Evolutionary conservation across 2,797 vertebrate genomes (phyloP).

Genomic region (Pseudomugil gertrudae): DNA sequence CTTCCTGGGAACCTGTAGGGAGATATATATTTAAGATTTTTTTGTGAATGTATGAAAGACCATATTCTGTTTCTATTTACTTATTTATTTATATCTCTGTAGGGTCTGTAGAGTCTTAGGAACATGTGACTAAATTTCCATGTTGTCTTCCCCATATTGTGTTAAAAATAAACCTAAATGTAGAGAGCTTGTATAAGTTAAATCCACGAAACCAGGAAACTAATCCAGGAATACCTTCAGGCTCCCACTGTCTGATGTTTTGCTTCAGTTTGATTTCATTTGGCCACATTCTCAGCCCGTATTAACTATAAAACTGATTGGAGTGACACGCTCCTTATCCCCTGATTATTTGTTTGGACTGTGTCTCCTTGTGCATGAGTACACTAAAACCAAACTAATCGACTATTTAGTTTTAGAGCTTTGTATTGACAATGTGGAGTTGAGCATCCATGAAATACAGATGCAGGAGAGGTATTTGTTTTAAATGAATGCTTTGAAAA

Average conservation of each 20-base stretch:
- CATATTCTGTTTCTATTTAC: too few relatives aligned
- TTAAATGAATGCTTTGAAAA: slow-evolving; percentile 16
- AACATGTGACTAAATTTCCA: slow-evolving; percentile 37
- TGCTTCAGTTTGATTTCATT: slow-evolving; percentile 47
- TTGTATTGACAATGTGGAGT: slow-evolving; percentile 39
- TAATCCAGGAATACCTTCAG: slow-evolving; percentile 40
- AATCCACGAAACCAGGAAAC: slow-evolving; percentile 27
- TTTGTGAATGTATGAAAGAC: neutral
- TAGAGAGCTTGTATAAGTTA: too few relatives aligned
- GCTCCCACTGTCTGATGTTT: slow-evolving; percentile 18
- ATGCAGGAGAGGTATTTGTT: slow-evolving; percentile 18
- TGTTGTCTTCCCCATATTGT: slow-evolving; percentile 41
- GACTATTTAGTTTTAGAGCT: slow-evolving; percentile 34
- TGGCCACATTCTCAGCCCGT: slow-evolving; percentile 43
- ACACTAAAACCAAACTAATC: slow-evolving; percentile 50
- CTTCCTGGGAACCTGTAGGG: too few relatives aligned
- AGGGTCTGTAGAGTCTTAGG: slow-evolving; percentile 4
- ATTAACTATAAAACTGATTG: slow-evolving; percentile 52
- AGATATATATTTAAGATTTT: too few relatives aligned
- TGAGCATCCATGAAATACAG: slow-evolving; percentile 27
- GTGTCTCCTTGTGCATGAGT: slow-evolving; percentile 9
- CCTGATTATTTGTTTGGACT: slow-evolving; percentile 8
- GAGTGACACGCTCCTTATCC: slow-evolving; percentile 58
- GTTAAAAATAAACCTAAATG: slow-evolving; percentile 41
- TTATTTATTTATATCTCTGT: too few relatives aligned